Base-by-base conservation (phyloP, 2,888 invertebrate species). In the Drosophila pegasa region DNA sequence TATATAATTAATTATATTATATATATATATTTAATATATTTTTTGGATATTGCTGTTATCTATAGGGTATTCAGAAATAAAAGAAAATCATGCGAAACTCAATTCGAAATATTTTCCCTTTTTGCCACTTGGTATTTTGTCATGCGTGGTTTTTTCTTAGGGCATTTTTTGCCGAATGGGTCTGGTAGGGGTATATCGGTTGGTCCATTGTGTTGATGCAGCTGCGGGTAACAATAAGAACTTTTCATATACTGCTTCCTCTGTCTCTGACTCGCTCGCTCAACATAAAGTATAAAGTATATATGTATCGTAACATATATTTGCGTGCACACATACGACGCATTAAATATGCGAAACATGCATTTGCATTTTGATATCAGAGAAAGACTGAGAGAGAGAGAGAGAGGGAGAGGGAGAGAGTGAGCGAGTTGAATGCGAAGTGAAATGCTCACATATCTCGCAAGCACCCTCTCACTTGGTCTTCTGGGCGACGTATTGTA, bases 321-420 rank as follows among this genome's bases (percentile, higher is more conserved):
- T 65, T 77, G 58, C 63, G 51, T 68, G 52, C 55, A 72, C 69
- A 72, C 59, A 69, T 56, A 65, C 47, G 63, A 78, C 78, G 73
- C 75, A 77, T 87, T 78, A 85, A 87, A 77, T 83, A 83, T 85
- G 85, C 80, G 71, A 69, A 78, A 72, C 71, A 80, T 85, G 85
- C 78, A 85, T 85, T 85, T 82, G 87, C 76, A 85, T 87, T 85
- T 80, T 76, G 74, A 85, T 82, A 68, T 72, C 74, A 71, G 40
- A 31, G 61, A 20, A 12, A 29, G 25, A 25, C 9, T 16, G 27
- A 16, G 27, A 27, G 27, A 6, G 27, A 10, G 43, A 16, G 10
- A 16, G 27, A 27, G 5, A 27, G 16, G 10, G 27, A 10, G 10
- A 16, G 16, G 0, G 16, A 27, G 10, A 6, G 43, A 25, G 41